These are phyloP conservation scores for Pelvicachromis taeniatus DNA, from an alignment of 2,113 vertebrate species.

Conservation along the genomic window DNA sequence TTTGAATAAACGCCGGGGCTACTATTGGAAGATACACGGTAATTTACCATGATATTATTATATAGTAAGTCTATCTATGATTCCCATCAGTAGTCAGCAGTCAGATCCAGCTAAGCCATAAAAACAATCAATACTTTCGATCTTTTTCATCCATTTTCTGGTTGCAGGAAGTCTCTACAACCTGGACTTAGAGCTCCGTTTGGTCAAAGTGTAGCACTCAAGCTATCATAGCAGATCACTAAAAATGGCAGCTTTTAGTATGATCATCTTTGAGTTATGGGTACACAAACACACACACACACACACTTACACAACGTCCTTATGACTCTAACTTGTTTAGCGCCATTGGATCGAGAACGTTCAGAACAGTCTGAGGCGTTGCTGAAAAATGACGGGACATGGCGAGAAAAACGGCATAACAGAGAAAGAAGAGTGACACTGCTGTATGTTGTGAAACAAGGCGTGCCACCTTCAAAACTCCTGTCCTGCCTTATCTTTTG, in stretches of 20 bases:
- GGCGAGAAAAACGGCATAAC: not conserved
- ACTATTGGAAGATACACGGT: too few species aligned
- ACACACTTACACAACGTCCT: not conserved
- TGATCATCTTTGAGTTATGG: not conserved
- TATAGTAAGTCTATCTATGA: not conserved
- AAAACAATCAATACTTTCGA: not conserved
- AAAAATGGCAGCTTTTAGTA: not conserved
- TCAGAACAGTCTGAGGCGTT: not conserved
- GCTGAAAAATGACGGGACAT: not conserved
- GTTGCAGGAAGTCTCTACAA: not conserved
- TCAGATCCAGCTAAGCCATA: not conserved
- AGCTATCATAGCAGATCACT: not conserved
- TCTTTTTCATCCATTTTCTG: not conserved
- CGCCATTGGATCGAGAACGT: not conserved
- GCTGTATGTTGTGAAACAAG: not conserved
- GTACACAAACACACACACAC: not conserved
- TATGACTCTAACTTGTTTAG: not conserved
- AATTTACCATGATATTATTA: not conserved
- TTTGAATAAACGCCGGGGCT: too few species aligned
- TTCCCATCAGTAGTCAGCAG: not conserved
- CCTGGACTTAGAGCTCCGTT: not conserved
- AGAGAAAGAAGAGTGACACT: not conserved
- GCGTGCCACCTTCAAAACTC: not conserved
- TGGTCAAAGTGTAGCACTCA: not conserved
- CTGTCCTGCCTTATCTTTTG: not conserved